Evolutionary conservation across 1,140 invertebrate species (phyloP), one percentile per base, ranked within the genome.

Genomic region (Oreohelix idahoensis): DNA sequence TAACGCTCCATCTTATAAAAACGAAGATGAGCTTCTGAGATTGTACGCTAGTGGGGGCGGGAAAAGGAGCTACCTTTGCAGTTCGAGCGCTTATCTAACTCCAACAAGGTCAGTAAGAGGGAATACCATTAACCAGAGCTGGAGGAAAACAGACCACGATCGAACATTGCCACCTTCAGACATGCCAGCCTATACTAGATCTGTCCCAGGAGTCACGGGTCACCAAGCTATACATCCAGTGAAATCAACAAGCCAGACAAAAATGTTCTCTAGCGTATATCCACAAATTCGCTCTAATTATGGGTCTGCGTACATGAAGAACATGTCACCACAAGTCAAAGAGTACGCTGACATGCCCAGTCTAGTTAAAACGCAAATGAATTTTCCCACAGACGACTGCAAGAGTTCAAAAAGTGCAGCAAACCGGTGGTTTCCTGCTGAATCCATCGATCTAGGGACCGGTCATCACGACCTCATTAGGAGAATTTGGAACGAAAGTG

Each of bases 401-500:
- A 66, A 17, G 17, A 29, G 17, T 66, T 32, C 63, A 8, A 58
- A 58, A 17, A 20, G 17, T 20, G 17, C 20, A 58, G 11, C 63
- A 10, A 66, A 32, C 29, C 8, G 29, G 29, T 76, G 74, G 74
- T 35, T 8, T 35, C 23, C 45, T 4, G 13, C 39, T 1, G 45
- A 35, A 42, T n/a, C 1, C 39, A 23, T 5, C 1, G 45, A 51
- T 23, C 15, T 20, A 4, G 39, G 20, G 11, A 23, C 11, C 10
- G 26, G 26, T 13, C 20, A 76, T 42, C 32, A 26, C 4, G 79
- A 80, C 45, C 8, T 80, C 0, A 39, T 51, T 17, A 42, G 26
- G 4, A 71, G 38, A 38, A 80, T 71, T n/a, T 71, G 79, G 66
- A 80, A 80, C 45, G 79, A 80, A 35, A 80, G 69, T 38, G 79